Conservation (phyloP, 2,888 invertebrate species). For the Phaedon cochleariae region DNA sequence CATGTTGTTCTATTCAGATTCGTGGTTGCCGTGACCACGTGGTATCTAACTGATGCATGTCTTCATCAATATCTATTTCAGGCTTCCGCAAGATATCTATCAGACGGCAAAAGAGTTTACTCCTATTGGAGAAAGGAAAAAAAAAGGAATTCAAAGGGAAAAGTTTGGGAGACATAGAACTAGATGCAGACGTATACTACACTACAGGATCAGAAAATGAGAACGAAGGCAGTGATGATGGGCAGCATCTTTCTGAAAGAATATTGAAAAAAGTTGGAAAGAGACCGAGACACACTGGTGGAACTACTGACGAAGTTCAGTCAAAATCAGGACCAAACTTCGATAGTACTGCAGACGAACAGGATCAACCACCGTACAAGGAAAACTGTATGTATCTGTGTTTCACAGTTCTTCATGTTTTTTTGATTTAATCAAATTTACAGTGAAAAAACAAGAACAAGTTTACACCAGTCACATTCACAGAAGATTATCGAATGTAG, state of each 20-base stretch:
- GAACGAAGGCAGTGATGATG: neutral
- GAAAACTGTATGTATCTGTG: neutral
- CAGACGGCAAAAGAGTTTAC: constrained; percentile 30
- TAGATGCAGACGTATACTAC: constrained; percentile 19
- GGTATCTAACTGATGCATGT: neutral
- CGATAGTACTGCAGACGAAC: neutral
- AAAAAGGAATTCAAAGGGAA: constrained; percentile 26
- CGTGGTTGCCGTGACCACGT: too few species aligned
- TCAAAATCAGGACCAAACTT: neutral
- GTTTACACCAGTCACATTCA: neutral
- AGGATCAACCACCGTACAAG: neutral
- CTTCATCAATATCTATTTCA: constrained; percentile 4
- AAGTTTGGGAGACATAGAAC: constrained; percentile 25
- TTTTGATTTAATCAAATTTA: neutral
- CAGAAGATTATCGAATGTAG: neutral
- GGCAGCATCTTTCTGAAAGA: neutral
- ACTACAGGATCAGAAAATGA: neutral
- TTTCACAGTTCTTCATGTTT: neutral
- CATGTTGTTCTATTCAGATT: too few species aligned
- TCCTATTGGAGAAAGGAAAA: constrained; percentile 28
- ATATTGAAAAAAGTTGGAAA: neutral
- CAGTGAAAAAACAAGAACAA: neutral
- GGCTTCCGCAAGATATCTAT: constrained; percentile 29
- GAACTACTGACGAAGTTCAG: neutral
- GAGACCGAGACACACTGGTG: neutral